Evolutionary conservation across 2,888 invertebrate species (phyloP).

Genomic region (Neoitamus cyanurus): DNA sequence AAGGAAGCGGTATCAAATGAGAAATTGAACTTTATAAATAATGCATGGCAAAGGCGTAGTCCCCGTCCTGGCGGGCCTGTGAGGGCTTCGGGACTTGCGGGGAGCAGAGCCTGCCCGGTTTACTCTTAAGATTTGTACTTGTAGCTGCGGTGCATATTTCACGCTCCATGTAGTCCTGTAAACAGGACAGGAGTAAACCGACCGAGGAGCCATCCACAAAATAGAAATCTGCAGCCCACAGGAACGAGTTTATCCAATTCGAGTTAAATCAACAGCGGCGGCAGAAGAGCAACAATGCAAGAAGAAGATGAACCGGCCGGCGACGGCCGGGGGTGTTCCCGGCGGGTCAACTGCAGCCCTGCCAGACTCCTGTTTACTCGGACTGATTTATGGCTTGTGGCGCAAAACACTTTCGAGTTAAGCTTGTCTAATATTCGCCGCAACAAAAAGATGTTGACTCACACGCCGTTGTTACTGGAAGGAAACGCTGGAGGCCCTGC

Average conservation of each 20-base stretch:
- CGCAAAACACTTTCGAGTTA: constrained; percentile 16
- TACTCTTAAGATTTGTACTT: constrained; percentile 38
- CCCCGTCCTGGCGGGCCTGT: not conserved
- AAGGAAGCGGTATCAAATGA: constrained; percentile 41
- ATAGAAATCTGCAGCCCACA: constrained; percentile 34
- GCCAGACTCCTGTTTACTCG: constrained; percentile 11
- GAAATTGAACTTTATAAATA: constrained; percentile 46
- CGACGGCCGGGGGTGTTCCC: not conserved
- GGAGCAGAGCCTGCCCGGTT: not conserved
- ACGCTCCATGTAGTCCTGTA: constrained; percentile 40
- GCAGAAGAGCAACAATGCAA: constrained; percentile 32
- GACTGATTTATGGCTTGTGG: constrained; percentile 41
- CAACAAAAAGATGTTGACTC: constrained; percentile 1
- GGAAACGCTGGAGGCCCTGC: not conserved
- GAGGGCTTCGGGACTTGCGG: not conserved
- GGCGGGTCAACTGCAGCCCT: constrained; percentile 6
- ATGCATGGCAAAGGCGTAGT: constrained; percentile 39
- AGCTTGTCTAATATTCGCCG: constrained; percentile 10
- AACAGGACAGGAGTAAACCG: constrained; percentile 40
- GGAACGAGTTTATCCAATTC: constrained; percentile 41
- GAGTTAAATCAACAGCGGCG: constrained; percentile 33
- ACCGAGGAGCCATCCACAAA: constrained; percentile 7
- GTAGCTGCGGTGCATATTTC: constrained; percentile 43
- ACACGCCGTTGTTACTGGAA: not conserved
- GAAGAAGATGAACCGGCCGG: not conserved